Base-by-base conservation (phyloP, 1,140 invertebrate genomes). In the Zelostemma sp. region DNA sequence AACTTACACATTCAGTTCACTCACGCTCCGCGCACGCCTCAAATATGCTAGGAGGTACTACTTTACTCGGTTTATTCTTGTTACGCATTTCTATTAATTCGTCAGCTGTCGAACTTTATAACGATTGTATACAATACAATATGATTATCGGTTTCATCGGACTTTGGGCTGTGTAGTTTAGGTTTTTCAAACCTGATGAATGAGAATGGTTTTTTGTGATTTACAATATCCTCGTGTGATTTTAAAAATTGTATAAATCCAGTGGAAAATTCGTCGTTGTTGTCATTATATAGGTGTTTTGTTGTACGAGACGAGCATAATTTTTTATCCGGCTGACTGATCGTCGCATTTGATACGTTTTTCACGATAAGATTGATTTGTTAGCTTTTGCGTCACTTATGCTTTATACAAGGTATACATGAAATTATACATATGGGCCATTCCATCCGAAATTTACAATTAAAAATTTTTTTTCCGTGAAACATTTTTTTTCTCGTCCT, bases 1-100 rank as follows among this genome's bases (percentile, higher is more conserved):
- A 81, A 84, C 50, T 65, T 85, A 49, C 83, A 85, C 76, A 84
- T 84, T 73, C 80, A 83, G 64, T 85, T 85, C 67, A 85, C 82
- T 62, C 80, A 85, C 31, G 79, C 82, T 47, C 82, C 82, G 16
- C 82, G 80, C 70, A 85, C 83, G 15, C 83, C 84, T 47, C 79
- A 81, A 73, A 83, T 85, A 81, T 85, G 82, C 80, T 85, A 85
- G 80, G 61, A 48, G 33, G 5, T n/a, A 35, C 8, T 25, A 25
- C 3, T 25, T 3, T 25, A 25, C 21, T 35, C 33, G 11, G 21
- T 25, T 35, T 35, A 6, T n/a, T 43, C 15, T 21, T 48, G 51
- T 67, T 70, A 64, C 64, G 55, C 68, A 54, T 74, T 75, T 61
- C 76, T 66, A 73, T 76, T 75, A 71, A 76, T 67, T 12, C 15